Conservation (phyloP, 2,888 invertebrate species). For the Cataglyphis rosenhaueri region DNA sequence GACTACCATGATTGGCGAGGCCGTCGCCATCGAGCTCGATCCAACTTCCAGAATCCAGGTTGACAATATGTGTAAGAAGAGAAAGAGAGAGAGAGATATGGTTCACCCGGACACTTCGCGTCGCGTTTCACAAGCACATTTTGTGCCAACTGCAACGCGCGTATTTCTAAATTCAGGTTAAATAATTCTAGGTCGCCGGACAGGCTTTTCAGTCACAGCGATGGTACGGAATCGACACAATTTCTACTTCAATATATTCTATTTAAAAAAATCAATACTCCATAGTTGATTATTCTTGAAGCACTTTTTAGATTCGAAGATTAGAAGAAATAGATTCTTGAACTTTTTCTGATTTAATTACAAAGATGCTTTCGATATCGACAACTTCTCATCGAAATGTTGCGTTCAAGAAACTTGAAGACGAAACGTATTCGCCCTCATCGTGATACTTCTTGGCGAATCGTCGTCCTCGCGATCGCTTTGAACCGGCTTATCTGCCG, state of each 20-base stretch:
- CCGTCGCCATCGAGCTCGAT: constrained; percentile 55
- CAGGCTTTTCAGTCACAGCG: constrained; percentile 7
- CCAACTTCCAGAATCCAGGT: constrained; percentile 69
- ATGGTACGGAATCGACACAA: constrained; percentile 16
- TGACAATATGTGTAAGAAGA: constrained; percentile 37
- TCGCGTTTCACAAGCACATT: constrained; percentile 61
- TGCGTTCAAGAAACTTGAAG: neutral
- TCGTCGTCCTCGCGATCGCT: constrained; percentile 15
- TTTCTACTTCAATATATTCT: neutral
- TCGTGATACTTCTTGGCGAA: neutral
- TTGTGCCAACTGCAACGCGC: constrained; percentile 72
- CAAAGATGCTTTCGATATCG: neutral
- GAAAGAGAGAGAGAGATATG: neutral
- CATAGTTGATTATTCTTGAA: neutral
- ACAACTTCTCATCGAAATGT: neutral
- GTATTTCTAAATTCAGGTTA: constrained; percentile 75
- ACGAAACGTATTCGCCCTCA: neutral
- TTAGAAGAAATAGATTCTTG: neutral
- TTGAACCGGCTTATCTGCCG: constrained; percentile 63
- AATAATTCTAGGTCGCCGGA: constrained; percentile 69
- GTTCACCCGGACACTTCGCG: constrained; percentile 15
- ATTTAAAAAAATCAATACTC: neutral
- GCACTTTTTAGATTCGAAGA: constrained; percentile 18
- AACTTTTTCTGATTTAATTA: constrained; percentile 1
- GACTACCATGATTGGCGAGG: constrained; percentile 56